phyloP scores from a whole-genome alignment of 2,888 invertebrate species.

The Plebejus argus region DNA sequence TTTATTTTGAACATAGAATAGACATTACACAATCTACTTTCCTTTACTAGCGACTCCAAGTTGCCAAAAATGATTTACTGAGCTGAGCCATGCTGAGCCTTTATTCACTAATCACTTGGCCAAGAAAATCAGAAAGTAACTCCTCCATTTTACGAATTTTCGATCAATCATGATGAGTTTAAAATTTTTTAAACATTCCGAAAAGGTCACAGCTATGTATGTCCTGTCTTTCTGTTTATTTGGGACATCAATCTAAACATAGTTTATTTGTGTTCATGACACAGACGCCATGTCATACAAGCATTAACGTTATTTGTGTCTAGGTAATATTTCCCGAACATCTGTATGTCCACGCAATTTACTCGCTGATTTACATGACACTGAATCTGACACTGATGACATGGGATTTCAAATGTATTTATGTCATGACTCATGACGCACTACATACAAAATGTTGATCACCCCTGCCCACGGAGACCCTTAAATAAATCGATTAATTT shows the following conservation, averaged over 20 bases:
- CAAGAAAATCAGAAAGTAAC: too few relatives aligned
- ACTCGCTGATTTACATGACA: constrained; percentile 9
- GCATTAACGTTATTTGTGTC: constrained; percentile 19
- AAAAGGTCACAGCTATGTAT: not conserved
- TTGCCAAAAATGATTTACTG: too few relatives aligned
- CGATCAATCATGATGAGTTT: too few relatives aligned
- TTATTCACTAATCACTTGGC: too few relatives aligned
- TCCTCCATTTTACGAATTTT: too few relatives aligned
- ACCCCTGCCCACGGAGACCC: not conserved
- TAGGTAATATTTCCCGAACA: constrained; percentile 19
- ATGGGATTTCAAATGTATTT: constrained; percentile 8
- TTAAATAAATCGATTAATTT: not conserved
- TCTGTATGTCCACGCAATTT: not conserved
- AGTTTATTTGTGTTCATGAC: constrained; percentile 11
- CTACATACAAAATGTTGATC: constrained; percentile 6
- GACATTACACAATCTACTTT: too few relatives aligned
- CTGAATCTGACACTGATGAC: constrained; percentile 10
- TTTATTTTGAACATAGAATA: too few relatives aligned
- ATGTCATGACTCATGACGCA: constrained; percentile 7
- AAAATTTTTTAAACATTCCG: not conserved
- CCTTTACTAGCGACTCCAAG: too few relatives aligned
- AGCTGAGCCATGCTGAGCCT: too few relatives aligned
- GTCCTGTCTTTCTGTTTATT: not conserved
- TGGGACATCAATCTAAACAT: not conserved
- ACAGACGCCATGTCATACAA: constrained; percentile 6